Conservation (phyloP, 2,888 invertebrate genomes). For the Oeneis ivallda region DNA sequence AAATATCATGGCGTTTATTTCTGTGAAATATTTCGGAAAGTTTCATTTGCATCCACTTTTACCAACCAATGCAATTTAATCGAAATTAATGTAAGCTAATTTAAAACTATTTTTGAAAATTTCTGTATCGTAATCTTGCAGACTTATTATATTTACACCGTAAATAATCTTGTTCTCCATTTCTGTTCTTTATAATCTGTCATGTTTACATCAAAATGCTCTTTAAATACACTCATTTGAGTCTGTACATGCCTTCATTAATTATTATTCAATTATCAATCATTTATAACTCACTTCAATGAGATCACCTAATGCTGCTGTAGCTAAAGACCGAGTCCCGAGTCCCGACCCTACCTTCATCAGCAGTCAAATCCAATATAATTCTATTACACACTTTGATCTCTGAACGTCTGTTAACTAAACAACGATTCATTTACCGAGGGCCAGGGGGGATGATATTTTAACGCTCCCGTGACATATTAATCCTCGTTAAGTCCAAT, state of each 20-base stretch:
- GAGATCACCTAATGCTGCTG: background rate
- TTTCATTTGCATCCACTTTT: too few species aligned
- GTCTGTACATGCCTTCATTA: background rate
- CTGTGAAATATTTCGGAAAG: too few species aligned
- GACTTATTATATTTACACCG: too few species aligned
- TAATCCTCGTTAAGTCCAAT: conserved; percentile 70
- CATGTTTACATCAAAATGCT: background rate
- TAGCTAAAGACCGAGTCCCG: background rate
- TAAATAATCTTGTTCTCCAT: background rate
- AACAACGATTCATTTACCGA: conserved; percentile 42
- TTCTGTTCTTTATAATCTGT: background rate
- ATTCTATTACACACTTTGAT: conserved; percentile 47
- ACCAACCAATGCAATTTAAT: too few species aligned
- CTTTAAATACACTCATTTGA: background rate
- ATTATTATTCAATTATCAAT: background rate
- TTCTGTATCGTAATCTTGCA: too few species aligned
- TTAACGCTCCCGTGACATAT: conserved; percentile 60
- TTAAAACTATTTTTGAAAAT: too few species aligned
- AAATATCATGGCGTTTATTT: too few species aligned
- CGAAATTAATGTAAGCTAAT: too few species aligned
- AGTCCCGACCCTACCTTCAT: conserved; percentile 17
- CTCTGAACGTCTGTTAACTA: conserved; percentile 36
- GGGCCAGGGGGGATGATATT: conserved; percentile 52
- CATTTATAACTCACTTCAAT: background rate
- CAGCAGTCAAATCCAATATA: conserved; percentile 36